These are phyloP conservation scores for Sylvia borin DNA, from an alignment of 2,797 vertebrate species.

Conservation along the genomic window DNA sequence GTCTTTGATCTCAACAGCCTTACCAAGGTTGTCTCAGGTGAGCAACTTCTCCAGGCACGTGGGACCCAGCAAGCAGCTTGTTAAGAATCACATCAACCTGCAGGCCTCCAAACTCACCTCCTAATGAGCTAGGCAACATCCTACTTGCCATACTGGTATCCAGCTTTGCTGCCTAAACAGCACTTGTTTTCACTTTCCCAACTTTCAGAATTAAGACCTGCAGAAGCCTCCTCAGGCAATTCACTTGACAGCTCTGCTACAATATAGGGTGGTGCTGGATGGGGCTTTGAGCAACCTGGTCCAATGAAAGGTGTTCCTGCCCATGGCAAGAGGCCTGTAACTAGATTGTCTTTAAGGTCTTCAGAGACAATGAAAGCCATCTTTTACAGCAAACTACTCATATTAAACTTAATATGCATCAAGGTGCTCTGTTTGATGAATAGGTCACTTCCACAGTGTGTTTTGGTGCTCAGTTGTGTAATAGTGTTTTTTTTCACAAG, in stretches of 20 bases:
- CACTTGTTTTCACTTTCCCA: background rate
- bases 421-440: background rate
- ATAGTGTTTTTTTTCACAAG: background rate
- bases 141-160: background rate
- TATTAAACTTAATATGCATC: background rate
- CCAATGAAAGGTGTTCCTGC: background rate
- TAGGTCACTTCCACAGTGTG: background rate
- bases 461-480: background rate
- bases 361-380: background rate
- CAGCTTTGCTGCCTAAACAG: background rate
- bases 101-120: background rate
- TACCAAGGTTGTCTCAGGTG: background rate
- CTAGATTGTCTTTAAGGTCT: background rate
- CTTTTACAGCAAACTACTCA: background rate
- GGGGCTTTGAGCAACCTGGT: background rate
- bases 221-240: background rate
- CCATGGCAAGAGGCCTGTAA: background rate
- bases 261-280: background rate
- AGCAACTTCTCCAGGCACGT: rapidly evolving
- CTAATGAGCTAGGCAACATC: background rate
- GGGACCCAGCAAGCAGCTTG: background rate
- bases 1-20: background rate
- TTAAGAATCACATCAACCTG: background rate
- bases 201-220: background rate
- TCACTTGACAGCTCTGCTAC: background rate